Evolutionary conservation across 2,888 invertebrate species (phyloP).

Genomic region (Nowickia ferox): DNA sequence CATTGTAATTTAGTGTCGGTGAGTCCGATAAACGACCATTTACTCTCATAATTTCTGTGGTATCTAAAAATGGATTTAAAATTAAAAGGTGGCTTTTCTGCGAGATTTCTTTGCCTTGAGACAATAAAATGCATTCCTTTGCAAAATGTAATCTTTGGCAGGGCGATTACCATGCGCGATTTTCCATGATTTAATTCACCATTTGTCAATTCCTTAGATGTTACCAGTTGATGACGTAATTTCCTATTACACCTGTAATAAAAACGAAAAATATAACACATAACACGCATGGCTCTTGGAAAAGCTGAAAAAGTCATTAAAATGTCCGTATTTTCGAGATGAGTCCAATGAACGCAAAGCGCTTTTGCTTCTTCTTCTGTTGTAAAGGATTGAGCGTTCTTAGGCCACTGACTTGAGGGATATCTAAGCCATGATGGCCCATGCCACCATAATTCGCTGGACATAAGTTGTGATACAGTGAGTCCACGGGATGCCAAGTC

Average conservation of each 20-base stretch:
- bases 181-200: not conserved
- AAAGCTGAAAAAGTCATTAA: not conserved
- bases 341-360: not conserved
- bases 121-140: not conserved
- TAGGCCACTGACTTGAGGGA: not conserved
- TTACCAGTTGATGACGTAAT: not conserved
- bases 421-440: constrained; percentile 3
- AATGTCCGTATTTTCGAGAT: not conserved
- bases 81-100: constrained; percentile 15
- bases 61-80: constrained; percentile 21
- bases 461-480: not conserved
- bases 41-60: constrained; percentile 9
- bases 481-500: not conserved
- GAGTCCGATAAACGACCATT: constrained; percentile 9
- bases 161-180: not conserved
- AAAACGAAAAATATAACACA: constrained; percentile 13
- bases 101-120: not conserved
- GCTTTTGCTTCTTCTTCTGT: constrained; percentile 12
- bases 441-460: not conserved
- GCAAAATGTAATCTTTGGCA: constrained; percentile 17
- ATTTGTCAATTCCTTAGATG: not conserved
- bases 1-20: not conserved
- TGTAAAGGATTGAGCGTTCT: not conserved
- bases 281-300: not conserved
- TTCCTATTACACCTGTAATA: constrained; percentile 7